phyloP scores from a whole-genome alignment of 2,113 vertebrate genomes.

The Pachycephala philippinensis region DNA sequence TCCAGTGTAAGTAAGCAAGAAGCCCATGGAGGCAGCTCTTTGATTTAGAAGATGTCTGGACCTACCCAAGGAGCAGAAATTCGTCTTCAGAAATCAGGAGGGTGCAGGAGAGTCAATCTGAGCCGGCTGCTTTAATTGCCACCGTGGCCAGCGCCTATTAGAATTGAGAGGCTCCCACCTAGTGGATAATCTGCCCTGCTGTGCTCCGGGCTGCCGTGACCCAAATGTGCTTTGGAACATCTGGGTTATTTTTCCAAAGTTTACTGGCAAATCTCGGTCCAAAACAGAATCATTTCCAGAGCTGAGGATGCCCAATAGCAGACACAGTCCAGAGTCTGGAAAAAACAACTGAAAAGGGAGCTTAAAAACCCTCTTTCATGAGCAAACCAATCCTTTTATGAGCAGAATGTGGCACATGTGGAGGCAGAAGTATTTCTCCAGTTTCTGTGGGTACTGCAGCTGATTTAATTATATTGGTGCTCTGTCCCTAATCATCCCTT shows the following conservation, averaged over 20 bases:
- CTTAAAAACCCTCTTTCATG: background rate
- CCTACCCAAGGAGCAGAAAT: background rate
- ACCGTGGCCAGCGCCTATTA: background rate
- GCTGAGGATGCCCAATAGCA: background rate
- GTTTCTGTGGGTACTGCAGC: background rate
- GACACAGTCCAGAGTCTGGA: background rate
- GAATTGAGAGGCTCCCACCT: constrained; percentile 37
- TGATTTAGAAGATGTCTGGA: background rate
- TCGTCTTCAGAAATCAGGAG: background rate
- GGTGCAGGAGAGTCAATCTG: background rate
- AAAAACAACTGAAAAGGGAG: background rate
- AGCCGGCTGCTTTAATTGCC: background rate
- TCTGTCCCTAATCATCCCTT: background rate
- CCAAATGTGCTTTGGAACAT: background rate
- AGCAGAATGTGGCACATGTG: background rate
- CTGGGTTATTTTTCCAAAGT: background rate
- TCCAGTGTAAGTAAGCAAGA: background rate
- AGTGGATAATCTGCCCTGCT: constrained; percentile 9
- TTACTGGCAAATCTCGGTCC: background rate
- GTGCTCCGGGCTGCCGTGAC: background rate
- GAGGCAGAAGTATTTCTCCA: background rate
- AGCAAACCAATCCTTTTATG: background rate
- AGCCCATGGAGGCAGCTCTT: background rate
- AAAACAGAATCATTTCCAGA: background rate
- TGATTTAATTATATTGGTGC: background rate